These are phyloP conservation scores for Phytoseiulus persimilis DNA, from an alignment of 2,888 invertebrate species.

Conservation along the genomic window DNA sequence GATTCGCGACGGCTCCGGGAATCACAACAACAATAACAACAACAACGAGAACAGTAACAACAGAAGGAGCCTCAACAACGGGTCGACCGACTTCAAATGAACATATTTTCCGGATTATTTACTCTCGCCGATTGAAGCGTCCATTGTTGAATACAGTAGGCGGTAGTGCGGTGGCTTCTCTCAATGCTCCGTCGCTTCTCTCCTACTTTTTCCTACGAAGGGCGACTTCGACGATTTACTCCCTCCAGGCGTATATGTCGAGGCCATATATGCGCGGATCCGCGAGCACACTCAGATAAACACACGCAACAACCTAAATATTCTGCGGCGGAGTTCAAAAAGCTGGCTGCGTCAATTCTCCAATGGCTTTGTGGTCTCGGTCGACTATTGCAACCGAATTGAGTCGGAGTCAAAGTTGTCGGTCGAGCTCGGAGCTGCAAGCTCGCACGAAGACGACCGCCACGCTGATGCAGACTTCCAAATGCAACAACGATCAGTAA, in stretches of 20 bases:
- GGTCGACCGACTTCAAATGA: not conserved
- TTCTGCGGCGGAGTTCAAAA: not conserved
- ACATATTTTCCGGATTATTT: slow-evolving; percentile 5
- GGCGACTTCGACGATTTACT: not conserved
- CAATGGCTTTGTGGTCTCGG: not conserved
- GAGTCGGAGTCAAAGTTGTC: not conserved
- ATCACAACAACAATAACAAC: not conserved
- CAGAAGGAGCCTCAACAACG: not conserved
- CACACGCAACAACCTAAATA: not conserved
- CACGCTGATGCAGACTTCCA: no score
- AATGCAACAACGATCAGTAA: no score
- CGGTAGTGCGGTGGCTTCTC: not conserved
- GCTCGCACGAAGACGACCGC: not conserved
- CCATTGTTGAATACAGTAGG: not conserved
- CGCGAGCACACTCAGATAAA: not conserved
- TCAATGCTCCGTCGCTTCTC: not conserved
- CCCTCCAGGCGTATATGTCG: not conserved
- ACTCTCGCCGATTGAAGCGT: not conserved
- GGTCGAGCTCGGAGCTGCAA: not conserved
- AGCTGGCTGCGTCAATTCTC: not conserved
- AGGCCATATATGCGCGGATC: not conserved
- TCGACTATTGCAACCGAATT: not conserved
- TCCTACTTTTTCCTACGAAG: not conserved
- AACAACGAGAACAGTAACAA: not conserved
- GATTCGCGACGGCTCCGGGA: not conserved